Evolutionary conservation across 2,888 invertebrate genomes (phyloP).

Genomic region (Pristionchus arcanus): DNA sequence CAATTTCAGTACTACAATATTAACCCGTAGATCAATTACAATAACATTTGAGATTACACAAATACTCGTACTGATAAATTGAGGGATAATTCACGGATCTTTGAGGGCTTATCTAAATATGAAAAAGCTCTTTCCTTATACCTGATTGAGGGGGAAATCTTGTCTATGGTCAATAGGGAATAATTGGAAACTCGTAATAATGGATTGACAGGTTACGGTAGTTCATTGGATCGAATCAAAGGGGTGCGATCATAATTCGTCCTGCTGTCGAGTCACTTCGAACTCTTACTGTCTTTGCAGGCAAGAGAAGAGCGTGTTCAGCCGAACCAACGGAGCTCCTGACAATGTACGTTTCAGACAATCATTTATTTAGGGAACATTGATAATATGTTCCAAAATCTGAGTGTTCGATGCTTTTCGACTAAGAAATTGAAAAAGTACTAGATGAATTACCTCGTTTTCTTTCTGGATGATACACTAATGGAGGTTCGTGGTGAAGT

Average conservation of each 20-base stretch:
- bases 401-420: not conserved
- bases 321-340: slow-evolving; percentile 21
- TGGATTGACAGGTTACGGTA: not conserved
- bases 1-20: not conserved
- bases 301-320: not conserved
- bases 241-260: slow-evolving; percentile 30
- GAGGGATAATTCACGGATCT: not conserved
- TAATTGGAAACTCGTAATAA: not conserved
- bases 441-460: not conserved
- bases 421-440: not conserved
- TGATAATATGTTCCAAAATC: not conserved
- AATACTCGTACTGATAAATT: not conserved
- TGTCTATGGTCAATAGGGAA: not conserved
- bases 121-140: not conserved
- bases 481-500: slow-evolving; percentile 21
- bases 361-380: not conserved
- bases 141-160: not conserved
- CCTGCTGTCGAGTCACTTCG: slow-evolving; percentile 1
- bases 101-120: not conserved
- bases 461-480: not conserved
- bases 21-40: not conserved
- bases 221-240: not conserved
- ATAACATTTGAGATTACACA: not conserved
- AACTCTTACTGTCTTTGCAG: not conserved
- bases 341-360: not conserved